phyloP scores from a whole-genome alignment of 2,113 vertebrate genomes.

The Dendropsophus ebraccatus region DNA sequence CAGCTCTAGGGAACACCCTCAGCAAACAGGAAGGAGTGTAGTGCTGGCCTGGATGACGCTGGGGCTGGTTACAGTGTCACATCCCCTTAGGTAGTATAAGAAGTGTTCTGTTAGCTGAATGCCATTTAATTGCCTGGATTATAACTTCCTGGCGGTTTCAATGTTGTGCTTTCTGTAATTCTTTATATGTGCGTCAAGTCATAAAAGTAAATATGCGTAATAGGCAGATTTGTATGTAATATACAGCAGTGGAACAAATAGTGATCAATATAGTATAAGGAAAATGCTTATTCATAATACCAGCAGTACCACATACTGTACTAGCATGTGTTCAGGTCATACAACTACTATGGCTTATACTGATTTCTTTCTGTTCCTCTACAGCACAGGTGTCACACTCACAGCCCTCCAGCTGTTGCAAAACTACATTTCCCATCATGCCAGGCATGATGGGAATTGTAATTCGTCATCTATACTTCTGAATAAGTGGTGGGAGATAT shows the following conservation, averaged over 20 bases:
- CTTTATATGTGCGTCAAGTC: neutral
- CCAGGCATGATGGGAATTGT: no score
- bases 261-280: neutral
- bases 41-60: slow-evolving; percentile 28
- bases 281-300: no score
- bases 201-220: slow-evolving; percentile 12
- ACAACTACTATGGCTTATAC: neutral
- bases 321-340: neutral
- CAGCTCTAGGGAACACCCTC: slow-evolving; percentile 38
- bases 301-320: no score
- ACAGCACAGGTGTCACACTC: no score
- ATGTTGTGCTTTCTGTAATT: neutral
- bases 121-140: neutral
- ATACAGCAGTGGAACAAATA: neutral
- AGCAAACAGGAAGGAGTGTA: slow-evolving; percentile 37
- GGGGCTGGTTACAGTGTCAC: neutral
- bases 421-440: no score
- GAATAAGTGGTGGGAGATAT: no score
- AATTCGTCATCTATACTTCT: no score
- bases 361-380: no score
- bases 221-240: neutral
- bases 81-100: slow-evolving; percentile 5
- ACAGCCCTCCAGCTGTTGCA: no score
- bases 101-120: slow-evolving; percentile 2
- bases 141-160: neutral